Evolutionary conservation across 1,140 invertebrate species (phyloP), one percentile per base, ranked within the genome.

Genomic region (Drosophila pandora): DNA sequence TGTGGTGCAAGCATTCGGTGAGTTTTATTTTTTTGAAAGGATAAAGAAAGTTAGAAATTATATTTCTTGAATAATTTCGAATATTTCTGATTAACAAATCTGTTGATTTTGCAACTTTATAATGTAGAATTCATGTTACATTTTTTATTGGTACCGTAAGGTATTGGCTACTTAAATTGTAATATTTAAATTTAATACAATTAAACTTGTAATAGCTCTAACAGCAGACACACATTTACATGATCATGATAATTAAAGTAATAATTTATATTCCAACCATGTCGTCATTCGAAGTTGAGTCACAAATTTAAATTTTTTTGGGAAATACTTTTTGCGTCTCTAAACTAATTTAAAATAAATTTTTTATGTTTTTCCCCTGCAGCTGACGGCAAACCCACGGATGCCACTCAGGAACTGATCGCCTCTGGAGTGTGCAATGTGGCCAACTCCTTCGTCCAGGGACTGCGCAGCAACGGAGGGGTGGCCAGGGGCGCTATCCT

Each of bases 401-500:
- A 97, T 91, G 96, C 96, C 4, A 96, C 95, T 9, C 96, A 97
- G 91, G 97, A 97, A 93, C 93, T 97, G 78, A 94, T 97, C 68
- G 96, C 96, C 1, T 94, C 97, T 37, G 97, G 97, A 34, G 78
- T 96, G 5, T 95, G 95, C 62, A 98, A 98, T 91, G 94, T 99
- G 58, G 94, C 95, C 32, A 97, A 97, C 90, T 97, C 97, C 1
- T 97, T 99, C 92, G 94, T 98, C 63, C 95, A 95, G 92, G 92
- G 96, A 0, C 97, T 96, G 90, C 97, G 97, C 12, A 95, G 96
- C 3, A 96, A 96, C 30, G 98, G 97, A 37, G 96, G 96, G 34
- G 93, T 97, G 30, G 96, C 96, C 30, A 94, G 97, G 76, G 90
- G 97, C 76, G 97, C 97, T 52, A 97, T 99, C 1, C 96, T 97